Conservation (phyloP, 2,113 vertebrate species). For the Hyperoodon ampullatus region DNA sequence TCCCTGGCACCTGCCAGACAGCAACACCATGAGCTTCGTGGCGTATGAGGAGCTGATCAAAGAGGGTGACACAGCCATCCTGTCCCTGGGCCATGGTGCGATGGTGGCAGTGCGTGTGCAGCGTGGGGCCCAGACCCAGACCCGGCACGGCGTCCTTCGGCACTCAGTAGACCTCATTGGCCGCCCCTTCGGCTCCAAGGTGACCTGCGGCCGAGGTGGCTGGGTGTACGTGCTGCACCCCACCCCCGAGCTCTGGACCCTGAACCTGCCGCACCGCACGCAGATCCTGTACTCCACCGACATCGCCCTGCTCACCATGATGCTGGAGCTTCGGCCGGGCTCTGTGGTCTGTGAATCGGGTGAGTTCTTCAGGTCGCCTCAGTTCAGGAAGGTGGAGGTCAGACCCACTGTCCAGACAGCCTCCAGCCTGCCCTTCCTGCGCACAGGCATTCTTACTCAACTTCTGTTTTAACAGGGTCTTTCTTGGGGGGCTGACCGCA, state of each 20-base stretch:
- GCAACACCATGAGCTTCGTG: slow-evolving; percentile 92
- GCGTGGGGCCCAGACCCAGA: slow-evolving; percentile 94
- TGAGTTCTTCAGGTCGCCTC: slow-evolving; percentile 77
- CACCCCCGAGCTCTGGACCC: slow-evolving; percentile 96
- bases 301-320: slow-evolving; percentile 96
- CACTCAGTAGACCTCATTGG: slow-evolving; percentile 96
- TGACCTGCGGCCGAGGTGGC: slow-evolving; percentile 96
- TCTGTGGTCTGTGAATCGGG: slow-evolving; percentile 97
- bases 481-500: not conserved
- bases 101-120: slow-evolving; percentile 95
- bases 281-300: slow-evolving; percentile 99
- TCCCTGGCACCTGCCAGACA: not conserved
- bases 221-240: slow-evolving; percentile 98
- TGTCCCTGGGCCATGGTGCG: slow-evolving; percentile 94
- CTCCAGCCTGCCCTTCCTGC: not conserved
- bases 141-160: slow-evolving; percentile 94
- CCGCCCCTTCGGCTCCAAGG: slow-evolving; percentile 93
- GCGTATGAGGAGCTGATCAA: slow-evolving; percentile 92
- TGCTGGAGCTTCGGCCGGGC: slow-evolving; percentile 97
- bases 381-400: not conserved
- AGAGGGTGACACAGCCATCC: slow-evolving; percentile 95
- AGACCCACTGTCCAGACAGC: not conserved
- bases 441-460: rapidly evolving
- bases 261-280: slow-evolving; percentile 95
- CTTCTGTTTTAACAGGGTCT: not conserved